Evolutionary conservation across 2,113 vertebrate genomes (phyloP), one percentile per base, ranked within the genome.

Genomic region (Propithecus coquereli): DNA sequence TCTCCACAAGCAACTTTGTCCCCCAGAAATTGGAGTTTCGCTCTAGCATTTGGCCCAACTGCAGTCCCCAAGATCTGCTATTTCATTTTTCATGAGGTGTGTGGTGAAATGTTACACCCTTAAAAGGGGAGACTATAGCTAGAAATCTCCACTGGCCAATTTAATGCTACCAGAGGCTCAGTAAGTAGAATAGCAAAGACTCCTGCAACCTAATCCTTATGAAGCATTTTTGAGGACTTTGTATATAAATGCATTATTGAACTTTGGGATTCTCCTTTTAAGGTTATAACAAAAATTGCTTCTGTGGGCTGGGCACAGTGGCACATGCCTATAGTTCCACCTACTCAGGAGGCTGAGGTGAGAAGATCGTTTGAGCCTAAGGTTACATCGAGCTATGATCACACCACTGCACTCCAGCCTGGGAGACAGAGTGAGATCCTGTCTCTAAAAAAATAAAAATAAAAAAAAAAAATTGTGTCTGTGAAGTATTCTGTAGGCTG

Each of bases 241-340:
- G 5, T 70, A 87, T 16, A 91, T 32, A 95, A 91, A 94, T 23
- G 0, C 1, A 83, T 71, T 43, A 77, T 11, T 82, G 11, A 86
- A 95, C 47, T 80, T 11, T 76, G 6, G 6, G 54, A 71, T 22
- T 54, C 16, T 89, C 17, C 74, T 45, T n/a, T 66, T 95, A 83
- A 82, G 18, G 90, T 71, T 63, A 87, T 81, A 90, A 61, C 43
- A 90, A 95, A 95, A 81, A 40, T 65, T 70, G 20, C n/a, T 91
- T 80, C 50, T 59, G 61, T 63, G 27, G 61, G 10, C 61, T 63
- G 11, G 61, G 27, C 61, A 63, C 61, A 30, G 25, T 63, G 59
- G 25, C 59, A 63, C 59, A 30, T 30, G 61, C 61, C 25, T 63
- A 30, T 13, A 63, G 61, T 63, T 25, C 61, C 61, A 30, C 9